Conservation (phyloP, 2,888 invertebrate species). For the Drosophila rellima region DNA sequence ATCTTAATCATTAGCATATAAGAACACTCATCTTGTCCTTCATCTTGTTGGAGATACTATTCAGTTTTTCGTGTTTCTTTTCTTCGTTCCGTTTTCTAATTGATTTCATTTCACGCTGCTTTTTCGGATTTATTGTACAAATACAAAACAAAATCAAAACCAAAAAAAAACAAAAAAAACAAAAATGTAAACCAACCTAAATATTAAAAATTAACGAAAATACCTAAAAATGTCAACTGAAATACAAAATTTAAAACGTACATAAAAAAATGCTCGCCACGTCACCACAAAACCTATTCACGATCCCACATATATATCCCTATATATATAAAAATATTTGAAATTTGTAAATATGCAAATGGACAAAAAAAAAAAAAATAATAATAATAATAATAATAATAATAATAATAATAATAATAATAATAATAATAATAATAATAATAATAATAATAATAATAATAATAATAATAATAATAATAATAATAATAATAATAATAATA, state of each 20-base stretch:
- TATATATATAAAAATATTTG: conserved; percentile 26
- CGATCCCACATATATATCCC: conserved; percentile 9
- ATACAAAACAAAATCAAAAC: conserved; percentile 29
- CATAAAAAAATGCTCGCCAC: conserved; percentile 48
- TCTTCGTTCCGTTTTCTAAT: conserved; percentile 81
- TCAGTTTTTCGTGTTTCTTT: conserved; percentile 81
- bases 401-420: background rate
- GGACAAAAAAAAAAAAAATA: background rate
- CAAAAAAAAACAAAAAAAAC: conserved; percentile 21
- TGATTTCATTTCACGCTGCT: conserved; percentile 86
- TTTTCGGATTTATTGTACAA: conserved; percentile 85
- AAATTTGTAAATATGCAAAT: conserved; percentile 29
- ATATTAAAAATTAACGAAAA: conserved; percentile 44
- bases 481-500: no score
- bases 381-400: no score
- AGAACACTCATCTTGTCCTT: conserved; percentile 67
- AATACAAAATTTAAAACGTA: conserved; percentile 38
- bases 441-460: background rate
- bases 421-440: background rate
- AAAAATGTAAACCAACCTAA: conserved; percentile 20
- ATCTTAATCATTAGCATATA: conserved; percentile 59
- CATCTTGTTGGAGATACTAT: conserved; percentile 72
- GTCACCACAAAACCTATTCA: conserved; percentile 28
- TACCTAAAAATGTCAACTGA: conserved; percentile 25
- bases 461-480: conserved; percentile 39